Conservation (phyloP, 2,797 vertebrate species). For the Melopsittacus undulatus region DNA sequence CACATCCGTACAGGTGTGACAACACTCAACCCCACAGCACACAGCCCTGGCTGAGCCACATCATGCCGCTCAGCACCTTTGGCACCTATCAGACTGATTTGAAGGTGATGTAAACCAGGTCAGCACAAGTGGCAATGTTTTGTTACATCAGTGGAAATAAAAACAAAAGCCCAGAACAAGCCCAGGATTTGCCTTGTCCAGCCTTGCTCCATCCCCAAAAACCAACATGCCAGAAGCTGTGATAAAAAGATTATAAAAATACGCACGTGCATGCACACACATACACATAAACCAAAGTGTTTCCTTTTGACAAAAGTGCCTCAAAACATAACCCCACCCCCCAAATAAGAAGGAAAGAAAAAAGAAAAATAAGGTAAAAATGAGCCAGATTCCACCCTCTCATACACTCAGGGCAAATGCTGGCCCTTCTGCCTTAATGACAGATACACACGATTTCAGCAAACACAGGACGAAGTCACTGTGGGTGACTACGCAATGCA, state of each 20-base stretch:
- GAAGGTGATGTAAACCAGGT: not conserved
- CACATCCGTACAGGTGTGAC: rapidly evolving
- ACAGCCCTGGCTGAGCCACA: not conserved
- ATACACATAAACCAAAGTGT: not conserved
- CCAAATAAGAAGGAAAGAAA: not conserved
- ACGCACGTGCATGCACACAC: rapidly evolving
- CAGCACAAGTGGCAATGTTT: not conserved
- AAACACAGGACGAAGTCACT: not conserved
- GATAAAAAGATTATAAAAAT: not conserved
- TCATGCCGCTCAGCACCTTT: rapidly evolving
- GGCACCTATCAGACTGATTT: not conserved
- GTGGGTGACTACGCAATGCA: rapidly evolving
- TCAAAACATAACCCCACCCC: not conserved
- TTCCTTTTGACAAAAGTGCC: not conserved
- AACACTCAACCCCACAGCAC: not conserved
- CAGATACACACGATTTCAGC: not conserved
- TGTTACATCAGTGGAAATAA: not conserved
- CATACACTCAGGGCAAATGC: not conserved
- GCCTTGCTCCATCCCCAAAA: not conserved
- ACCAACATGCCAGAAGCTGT: not conserved
- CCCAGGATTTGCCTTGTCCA: not conserved
- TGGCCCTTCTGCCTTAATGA: not conserved
- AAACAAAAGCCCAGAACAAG: not conserved
- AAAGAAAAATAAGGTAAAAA: not conserved
- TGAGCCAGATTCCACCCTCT: not conserved